A percentile compares a stretch with the other conserved stretches of the same genome.
Conservation (phyloP, 2,888 invertebrate species). For the Lamproptera curius region DNA sequence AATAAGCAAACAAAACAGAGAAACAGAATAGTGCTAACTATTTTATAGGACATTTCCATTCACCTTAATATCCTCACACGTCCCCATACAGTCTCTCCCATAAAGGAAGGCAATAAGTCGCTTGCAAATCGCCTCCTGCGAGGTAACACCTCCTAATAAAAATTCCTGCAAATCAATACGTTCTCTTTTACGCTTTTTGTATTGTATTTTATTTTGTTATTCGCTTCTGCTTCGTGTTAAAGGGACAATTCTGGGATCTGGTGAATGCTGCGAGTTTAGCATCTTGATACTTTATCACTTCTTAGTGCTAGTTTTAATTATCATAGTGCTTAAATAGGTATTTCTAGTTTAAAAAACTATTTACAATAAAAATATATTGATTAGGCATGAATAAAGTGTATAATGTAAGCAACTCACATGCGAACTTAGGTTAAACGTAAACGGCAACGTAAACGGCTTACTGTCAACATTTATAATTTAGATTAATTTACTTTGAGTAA, state of each 20-base stretch:
- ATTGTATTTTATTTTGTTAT: conserved; percentile 75
- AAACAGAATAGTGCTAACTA: not conserved
- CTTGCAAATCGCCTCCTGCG: conserved; percentile 50
- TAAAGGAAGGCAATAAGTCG: conserved; percentile 53
- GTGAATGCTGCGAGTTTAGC: conserved; percentile 29
- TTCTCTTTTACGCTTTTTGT: conserved; percentile 74
- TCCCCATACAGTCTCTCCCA: conserved; percentile 9
- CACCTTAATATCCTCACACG: conserved; percentile 1
- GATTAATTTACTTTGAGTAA: no score
- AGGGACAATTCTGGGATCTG: conserved; percentile 72
- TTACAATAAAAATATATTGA: no score
- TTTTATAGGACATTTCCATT: not conserved
- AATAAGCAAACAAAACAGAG: no score
- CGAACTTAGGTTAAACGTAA: no score
- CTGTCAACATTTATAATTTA: no score
- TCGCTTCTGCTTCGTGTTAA: conserved; percentile 69
- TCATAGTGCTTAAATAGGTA: no score
- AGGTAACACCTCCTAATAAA: conserved; percentile 75
- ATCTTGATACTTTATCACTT: conserved; percentile 44
- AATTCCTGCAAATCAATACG: conserved; percentile 78
- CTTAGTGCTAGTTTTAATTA: no score
- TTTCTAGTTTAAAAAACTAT: no score
- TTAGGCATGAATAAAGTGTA: no score
- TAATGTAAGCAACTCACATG: no score
- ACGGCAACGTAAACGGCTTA: no score